Evolutionary conservation across 2,888 invertebrate species (phyloP).

Genomic region (Drosophila colorata): DNA sequence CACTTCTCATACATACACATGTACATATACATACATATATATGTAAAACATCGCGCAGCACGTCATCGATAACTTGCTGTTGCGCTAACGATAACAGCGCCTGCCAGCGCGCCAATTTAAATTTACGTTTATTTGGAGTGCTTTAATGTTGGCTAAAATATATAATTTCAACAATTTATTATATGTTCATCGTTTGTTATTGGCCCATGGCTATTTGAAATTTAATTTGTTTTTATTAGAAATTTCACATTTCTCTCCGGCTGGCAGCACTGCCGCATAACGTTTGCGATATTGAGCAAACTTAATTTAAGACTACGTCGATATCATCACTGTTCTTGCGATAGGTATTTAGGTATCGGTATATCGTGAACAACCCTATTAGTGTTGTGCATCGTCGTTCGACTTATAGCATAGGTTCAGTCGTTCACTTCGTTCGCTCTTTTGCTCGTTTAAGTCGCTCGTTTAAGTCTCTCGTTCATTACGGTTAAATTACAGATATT

Average conservation of each 20-base stretch:
- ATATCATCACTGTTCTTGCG: background rate
- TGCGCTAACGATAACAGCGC: slow-evolving; percentile 22
- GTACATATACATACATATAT: slow-evolving; percentile 14
- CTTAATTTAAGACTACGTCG: background rate
- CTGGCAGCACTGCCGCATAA: slow-evolving; percentile 13
- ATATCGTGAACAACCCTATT: background rate
- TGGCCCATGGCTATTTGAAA: background rate
- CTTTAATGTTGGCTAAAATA: background rate
- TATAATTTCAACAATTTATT: background rate
- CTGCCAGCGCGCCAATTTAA: slow-evolving; percentile 2
- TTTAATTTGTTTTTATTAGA: background rate
- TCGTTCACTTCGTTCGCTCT: background rate
- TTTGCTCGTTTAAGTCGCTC: too few species aligned
- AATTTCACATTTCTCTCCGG: too few species aligned
- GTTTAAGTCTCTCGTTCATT: too few species aligned
- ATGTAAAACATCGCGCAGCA: slow-evolving; percentile 45
- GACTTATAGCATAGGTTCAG: too few species aligned
- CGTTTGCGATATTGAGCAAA: background rate
- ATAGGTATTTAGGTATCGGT: slow-evolving; percentile 1
- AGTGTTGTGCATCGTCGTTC: background rate
- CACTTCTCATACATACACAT: slow-evolving; percentile 57
- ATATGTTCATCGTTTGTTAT: background rate
- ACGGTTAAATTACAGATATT: too few species aligned
- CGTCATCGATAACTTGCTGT: slow-evolving; percentile 65
- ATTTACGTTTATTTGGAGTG: background rate